Base-by-base conservation (phyloP, 2,113 vertebrate species). In the Phrynosoma platyrhinos region DNA sequence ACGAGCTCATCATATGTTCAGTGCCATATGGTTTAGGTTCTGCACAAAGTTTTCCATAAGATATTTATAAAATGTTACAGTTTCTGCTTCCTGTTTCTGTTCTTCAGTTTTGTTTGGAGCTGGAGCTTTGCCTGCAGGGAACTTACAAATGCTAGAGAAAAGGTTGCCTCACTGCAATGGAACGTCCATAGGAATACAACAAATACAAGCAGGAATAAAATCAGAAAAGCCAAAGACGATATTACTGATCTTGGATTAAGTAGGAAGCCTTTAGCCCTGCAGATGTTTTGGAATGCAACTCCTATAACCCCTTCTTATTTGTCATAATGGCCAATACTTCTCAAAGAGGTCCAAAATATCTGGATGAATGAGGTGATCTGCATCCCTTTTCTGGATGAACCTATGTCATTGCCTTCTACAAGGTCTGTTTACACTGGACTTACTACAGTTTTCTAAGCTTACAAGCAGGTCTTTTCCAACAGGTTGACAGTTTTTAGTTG, bases 11-110 rank as follows among this genome's bases (percentile, higher is more conserved):
- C 91, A 92, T 83, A 91, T 83, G 93, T 89, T 91, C 6, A 0
- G 90, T 90, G 90, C 92, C 93, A 90, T 93, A 90, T 93, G 91
- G 88, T 90, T 91, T n/a, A 30, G 91, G 81, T 95, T 94, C 90
- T 95, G 91, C 91, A 93, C 0, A 0, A 89, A 82, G 83, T 62
- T 95, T 94, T 18, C 93, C 89, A 12, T 58, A 42, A 3, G 42
- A 89, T 91, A 89, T 91, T 85, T 82, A 64, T 88, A 83, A 92
- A 94, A 93, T 88, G 89, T 94, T 79, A 94, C 66, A 40, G 27
- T 62, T 92, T 93, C 93, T 92, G 91, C 88, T 89, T 87, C 93
- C 90, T 84, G 84, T 90, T 91, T 93, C 93, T 90, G 18, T 83
- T 85, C 4, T 83, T 93, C 93, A 40, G 36, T 6, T 62, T 89